Evolutionary conservation across 2,797 vertebrate species (phyloP), one percentile per base, ranked within the genome.

Genomic region (Echiichthys vipera): DNA sequence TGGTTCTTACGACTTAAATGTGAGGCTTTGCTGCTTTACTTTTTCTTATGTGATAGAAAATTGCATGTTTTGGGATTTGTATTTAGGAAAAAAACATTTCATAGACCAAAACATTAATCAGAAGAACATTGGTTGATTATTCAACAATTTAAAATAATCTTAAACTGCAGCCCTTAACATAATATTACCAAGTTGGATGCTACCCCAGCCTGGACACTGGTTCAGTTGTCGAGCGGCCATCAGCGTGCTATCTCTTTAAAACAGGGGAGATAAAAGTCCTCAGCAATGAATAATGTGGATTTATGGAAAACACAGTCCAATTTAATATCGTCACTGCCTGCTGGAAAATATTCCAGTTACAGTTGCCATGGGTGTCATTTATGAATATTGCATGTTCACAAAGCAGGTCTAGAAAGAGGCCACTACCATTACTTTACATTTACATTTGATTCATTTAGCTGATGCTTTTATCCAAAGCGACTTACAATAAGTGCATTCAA

Each of bases 251-350:
- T 62, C n/a, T 43, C 7, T 53, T 12, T n/a, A 27, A 18, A 43
- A n/a, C 3, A 20, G 13, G 5, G 37, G 24, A 53, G 37, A 51
- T 34, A 5, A 5, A 57, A 66, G 6, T 30, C 12, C 45, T 53
- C 29, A 20, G 37, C 22, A 17, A 1, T 40, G 3, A 56, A 29
- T 63, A 56, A n/a, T 55, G 24, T 25, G 18, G 77, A 37, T 62
- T 47, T 77, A 17, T 45, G 29, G 22, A 15, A 30, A 53, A 61
- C 27, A 63, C 39, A 2, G 20, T 65, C n/a, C 37, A 65, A 36
- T 74, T 63, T 27, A 58, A 30, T 57, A 63, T 64, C 37, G 43
- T 51, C 47, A 30, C 50, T 62, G 62, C 37, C 63, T 69, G 47
- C 47, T 24, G 12, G 25, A 51, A 78, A 65, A 67, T 53, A 55